phyloP scores from a whole-genome alignment of 2,888 invertebrate species.

The Mylabris sibirica region DNA sequence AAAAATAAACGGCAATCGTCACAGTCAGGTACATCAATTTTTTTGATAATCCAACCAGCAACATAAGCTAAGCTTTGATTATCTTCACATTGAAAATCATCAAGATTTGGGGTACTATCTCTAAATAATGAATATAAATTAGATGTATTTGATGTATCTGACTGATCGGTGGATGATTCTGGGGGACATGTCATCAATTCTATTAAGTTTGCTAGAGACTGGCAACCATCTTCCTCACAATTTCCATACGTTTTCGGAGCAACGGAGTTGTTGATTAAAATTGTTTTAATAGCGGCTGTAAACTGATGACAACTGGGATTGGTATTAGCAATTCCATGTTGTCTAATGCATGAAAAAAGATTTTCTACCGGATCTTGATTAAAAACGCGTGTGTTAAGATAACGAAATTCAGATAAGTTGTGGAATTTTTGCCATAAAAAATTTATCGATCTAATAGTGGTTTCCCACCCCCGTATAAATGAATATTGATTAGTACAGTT shows the following conservation, averaged over 20 bases:
- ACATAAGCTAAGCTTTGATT: not conserved
- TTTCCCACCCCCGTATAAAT: too few species aligned
- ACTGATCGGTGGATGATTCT: not conserved
- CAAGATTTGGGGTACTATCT: not conserved
- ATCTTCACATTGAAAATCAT: not conserved
- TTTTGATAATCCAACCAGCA: not conserved
- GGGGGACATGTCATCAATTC: not conserved
- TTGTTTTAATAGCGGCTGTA: too few species aligned
- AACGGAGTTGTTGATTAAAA: not conserved
- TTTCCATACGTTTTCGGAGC: not conserved
- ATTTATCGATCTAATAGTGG: constrained; percentile 16
- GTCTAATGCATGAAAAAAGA: too few species aligned
- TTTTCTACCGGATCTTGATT: too few species aligned
- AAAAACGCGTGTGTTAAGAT: too few species aligned
- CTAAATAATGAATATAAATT: not conserved
- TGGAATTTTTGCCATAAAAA: not conserved
- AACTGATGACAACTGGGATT: too few species aligned
- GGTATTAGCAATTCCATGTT: too few species aligned
- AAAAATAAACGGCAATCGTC: not conserved
- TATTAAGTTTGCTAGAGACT: not conserved
- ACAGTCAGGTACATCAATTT: not conserved
- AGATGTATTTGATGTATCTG: not conserved
- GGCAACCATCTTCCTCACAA: not conserved
- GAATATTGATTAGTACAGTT: too few species aligned
- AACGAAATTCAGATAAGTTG: too few species aligned